phyloP scores from a whole-genome alignment of 2,113 vertebrate species.

The Crotalus horridus region DNA sequence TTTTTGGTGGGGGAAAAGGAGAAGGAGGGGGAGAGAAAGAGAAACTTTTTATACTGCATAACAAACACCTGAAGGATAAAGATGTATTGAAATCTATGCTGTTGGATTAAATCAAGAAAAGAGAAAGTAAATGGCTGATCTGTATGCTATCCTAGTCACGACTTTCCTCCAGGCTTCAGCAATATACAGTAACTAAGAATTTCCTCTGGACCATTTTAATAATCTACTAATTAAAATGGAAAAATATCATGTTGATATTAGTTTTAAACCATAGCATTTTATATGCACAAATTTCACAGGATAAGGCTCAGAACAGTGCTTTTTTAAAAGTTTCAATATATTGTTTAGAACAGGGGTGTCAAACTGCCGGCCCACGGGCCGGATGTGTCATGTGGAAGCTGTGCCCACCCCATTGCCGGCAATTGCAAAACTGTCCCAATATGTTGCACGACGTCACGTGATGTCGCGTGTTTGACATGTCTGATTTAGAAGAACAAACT shows the following conservation, averaged over 20 bases:
- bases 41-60: conserved; percentile 12
- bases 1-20: conserved; percentile 17
- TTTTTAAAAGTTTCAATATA: neutral
- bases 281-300: neutral
- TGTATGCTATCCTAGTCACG: neutral
- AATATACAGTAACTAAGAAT: conserved; percentile 19
- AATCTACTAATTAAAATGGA: conserved; percentile 27
- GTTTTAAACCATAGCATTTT: neutral
- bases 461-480: too few relatives aligned
- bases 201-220: conserved; percentile 36
- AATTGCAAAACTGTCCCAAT: too few relatives aligned
- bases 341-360: neutral
- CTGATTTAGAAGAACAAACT: neutral
- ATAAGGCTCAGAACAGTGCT: neutral
- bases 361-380: too few relatives aligned
- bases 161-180: conserved; percentile 26
- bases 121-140: conserved; percentile 47
- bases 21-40: neutral
- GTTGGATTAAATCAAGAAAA: conserved; percentile 29
- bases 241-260: neutral
- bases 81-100: conserved; percentile 27
- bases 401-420: too few relatives aligned
- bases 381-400: too few relatives aligned
- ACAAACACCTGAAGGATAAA: conserved; percentile 37
- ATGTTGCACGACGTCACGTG: too few relatives aligned